Base-by-base conservation (phyloP, 2,888 invertebrate species). In the Taenaris catops region DNA sequence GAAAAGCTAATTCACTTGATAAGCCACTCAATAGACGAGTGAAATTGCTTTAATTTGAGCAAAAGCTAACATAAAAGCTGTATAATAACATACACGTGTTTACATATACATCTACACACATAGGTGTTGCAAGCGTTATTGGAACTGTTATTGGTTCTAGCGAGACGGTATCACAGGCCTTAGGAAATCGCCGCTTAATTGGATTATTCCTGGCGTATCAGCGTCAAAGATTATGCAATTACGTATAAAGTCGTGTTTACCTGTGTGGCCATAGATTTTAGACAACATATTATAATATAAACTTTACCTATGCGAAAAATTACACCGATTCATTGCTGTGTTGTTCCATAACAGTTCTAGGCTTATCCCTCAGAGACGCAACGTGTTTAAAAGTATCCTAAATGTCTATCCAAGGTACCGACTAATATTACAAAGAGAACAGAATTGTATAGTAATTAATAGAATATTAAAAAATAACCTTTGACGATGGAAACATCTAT, bases 161-260 rank as follows among this genome's bases (percentile, higher is more conserved):
- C 55, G 50, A 56, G 57, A 49, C 55, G 46, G 49, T 55, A 49
- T 45, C 46, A 44, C 44, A 46, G 49, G 53, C 51, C 53, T 55
- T 51, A 56, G 53, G 56, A 53, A 58, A 62, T 58, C 56, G 54
- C 41, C 42, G 50, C 48, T 45, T 61, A 60, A 64, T 64, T 64
- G 61, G 59, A 61, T 63, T 62, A 60, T 55, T 51, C 55, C 45
- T 45, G 55, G 44, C 49, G 44, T 32, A 42, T 37, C 33, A 41
- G 36, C 25, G 44, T 44, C 53, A 57, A 41, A 58, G 55, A 54
- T 44, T 44, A 47, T 29, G 17, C 14, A 39, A 28, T 25, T 32
- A 29, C 12, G 17, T 34, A 29, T 25, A 12, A 25, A 14, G n/a
- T 4, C 8, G 6, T 11, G 3, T 7, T 25, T 32, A 14, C 11